A percentile compares a stretch with the other conserved stretches of the same genome.
Conservation (phyloP, 2,113 vertebrate species). For the Symphodus melops region DNA sequence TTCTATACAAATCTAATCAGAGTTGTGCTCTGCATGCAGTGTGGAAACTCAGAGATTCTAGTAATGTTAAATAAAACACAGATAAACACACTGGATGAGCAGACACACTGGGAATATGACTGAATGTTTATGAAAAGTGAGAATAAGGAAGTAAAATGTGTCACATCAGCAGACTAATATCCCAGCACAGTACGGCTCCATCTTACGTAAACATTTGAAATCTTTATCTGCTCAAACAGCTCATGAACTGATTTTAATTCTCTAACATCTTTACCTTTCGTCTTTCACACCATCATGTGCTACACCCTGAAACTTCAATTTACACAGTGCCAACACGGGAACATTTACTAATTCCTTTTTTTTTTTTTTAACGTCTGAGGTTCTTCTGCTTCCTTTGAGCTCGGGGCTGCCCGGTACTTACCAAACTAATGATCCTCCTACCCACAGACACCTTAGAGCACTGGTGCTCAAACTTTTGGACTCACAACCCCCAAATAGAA, state of each 20-base stretch:
- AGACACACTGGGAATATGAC: slow-evolving; percentile 5
- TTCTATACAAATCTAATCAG: background rate
- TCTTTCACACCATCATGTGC: background rate
- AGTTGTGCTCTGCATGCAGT: background rate
- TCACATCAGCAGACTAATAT: slow-evolving; percentile 54
- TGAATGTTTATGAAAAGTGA: slow-evolving; percentile 15
- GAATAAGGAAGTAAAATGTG: slow-evolving; percentile 63
- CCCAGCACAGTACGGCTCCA: background rate
- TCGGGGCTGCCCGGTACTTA: slow-evolving; percentile 20
- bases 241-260: background rate
- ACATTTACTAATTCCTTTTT: slow-evolving; percentile 18
- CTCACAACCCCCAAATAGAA: too few species aligned
- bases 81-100: slow-evolving; percentile 13
- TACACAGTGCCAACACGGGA: background rate
- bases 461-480: too few species aligned
- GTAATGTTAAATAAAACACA: slow-evolving; percentile 6
- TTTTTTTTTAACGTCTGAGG: background rate
- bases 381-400: slow-evolving; percentile 16
- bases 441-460: background rate
- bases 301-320: background rate
- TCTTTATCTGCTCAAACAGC: background rate
- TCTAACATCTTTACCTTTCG: background rate
- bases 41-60: background rate
- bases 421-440: slow-evolving; percentile 5
- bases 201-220: background rate